Conservation (phyloP, 1,140 invertebrate genomes). For the Nebria ingens region DNA sequence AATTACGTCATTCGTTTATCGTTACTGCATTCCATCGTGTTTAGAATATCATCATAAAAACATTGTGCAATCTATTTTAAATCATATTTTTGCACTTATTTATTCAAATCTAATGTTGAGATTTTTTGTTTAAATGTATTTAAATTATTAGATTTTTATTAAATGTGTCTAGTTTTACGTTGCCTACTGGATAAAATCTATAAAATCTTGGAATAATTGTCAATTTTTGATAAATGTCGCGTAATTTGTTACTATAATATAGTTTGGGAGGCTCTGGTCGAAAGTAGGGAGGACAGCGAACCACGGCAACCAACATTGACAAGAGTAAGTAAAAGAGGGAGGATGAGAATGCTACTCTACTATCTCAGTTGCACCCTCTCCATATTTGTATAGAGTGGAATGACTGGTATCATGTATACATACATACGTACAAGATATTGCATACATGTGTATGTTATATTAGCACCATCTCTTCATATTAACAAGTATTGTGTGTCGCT, state of each 20-base stretch:
- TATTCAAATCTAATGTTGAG: too few relatives aligned
- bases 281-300: slow-evolving; percentile 1
- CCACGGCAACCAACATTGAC: background rate
- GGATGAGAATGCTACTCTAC: background rate
- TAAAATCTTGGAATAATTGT: background rate
- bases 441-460: background rate
- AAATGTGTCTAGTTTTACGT: background rate
- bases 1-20: too few relatives aligned
- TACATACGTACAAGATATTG: background rate
- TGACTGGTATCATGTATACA: too few relatives aligned
- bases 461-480: slow-evolving; percentile 6
- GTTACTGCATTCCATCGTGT: too few relatives aligned
- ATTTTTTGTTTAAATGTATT: too few relatives aligned
- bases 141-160: background rate
- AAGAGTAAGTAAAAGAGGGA: background rate
- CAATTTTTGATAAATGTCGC: background rate
- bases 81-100: too few relatives aligned
- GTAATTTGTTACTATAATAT: background rate
- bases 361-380: background rate
- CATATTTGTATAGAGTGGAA: background rate
- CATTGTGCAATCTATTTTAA: too few relatives aligned
- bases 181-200: background rate
- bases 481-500: slow-evolving; percentile 3
- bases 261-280: background rate
- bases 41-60: too few relatives aligned